These are phyloP conservation scores for Ophiothrix spiculata DNA, from an alignment of 35 echinoderm and acorn worm genomes.

Conservation along the genomic window DNA sequence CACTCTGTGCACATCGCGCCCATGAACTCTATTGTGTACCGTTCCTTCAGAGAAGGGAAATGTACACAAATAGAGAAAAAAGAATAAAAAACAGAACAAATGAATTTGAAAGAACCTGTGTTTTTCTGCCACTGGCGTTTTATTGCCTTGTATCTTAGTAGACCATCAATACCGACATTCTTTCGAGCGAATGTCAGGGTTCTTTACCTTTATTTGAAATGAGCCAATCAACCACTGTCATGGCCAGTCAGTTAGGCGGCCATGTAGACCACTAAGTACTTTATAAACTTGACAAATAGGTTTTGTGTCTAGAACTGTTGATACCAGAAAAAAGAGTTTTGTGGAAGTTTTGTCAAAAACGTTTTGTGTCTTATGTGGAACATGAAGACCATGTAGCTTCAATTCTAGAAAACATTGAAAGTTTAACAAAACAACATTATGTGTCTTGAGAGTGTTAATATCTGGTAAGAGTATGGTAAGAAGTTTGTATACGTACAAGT, in stretches of 20 bases:
- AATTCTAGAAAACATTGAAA: background rate
- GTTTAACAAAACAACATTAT: too few species aligned
- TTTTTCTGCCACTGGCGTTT: background rate
- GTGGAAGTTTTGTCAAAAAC: background rate
- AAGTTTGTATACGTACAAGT: too few species aligned
- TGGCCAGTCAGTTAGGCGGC: background rate
- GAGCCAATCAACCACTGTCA: conserved; percentile 1
- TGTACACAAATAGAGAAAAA: background rate
- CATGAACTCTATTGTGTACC: background rate
- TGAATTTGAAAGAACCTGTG: background rate
- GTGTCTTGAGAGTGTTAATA: too few species aligned
- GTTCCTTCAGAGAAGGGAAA: background rate
- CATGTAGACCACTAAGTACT: background rate
- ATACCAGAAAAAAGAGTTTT: background rate
- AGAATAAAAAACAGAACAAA: background rate
- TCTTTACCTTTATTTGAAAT: background rate
- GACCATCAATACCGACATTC: background rate
- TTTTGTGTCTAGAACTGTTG: background rate
- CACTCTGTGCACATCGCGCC: conserved; percentile 1
- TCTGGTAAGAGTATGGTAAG: too few species aligned
- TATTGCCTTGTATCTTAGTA: background rate
- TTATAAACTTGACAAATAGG: background rate
- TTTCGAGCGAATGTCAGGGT: background rate
- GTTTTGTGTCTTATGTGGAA: background rate
- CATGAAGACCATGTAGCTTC: background rate